Evolutionary conservation across 2,797 vertebrate genomes (phyloP), one percentile per base, ranked within the genome.

Genomic region (Hemibagrus guttatus): DNA sequence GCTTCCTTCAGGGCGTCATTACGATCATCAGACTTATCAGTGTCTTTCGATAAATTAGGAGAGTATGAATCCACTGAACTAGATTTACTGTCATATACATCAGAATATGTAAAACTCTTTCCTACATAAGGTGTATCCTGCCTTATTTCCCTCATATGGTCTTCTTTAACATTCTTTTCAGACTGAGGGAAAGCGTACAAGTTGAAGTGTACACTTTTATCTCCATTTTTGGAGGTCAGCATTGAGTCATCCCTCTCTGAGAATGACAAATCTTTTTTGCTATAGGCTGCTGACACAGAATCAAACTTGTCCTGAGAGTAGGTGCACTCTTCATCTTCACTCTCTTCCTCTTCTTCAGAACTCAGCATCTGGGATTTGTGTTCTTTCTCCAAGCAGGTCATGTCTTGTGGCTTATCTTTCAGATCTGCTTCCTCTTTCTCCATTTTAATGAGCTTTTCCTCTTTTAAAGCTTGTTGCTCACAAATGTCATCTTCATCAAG

Each of bases 121-220:
- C 97, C 97, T 0, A 98, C 97, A 35, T 98, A 99, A 3, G 98
- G 98, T 0, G 98, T 99, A 93, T 97, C 96, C 91, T 99, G 98
- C 87, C 98, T 96, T 84, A 97, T 96, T 88, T 98, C 97, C 0
- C 91, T 91, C 68, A 91, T 90, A 56, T 69, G 71, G 35, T 93
- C 93, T 0, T 89, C 85, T 85, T 92, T 64, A 87, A 12, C 14
- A 90, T 91, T 84, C 91, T 85, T 90, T 74, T 93, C 95, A 87
- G 93, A 92, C 64, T 95, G 93, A 81, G 96, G 94, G 64, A 92
- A 93, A 39, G 93, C 90, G 78, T 91, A 93, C 6, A 95, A 91
- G 85, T 90, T 94, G 88, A 95, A 96, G 86, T 93, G 95, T 85
- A 92, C 95, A 86, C 90, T 94, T 91, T 92, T 94, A 88, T 93